Evolutionary conservation across 2,888 invertebrate species (phyloP).

Genomic region (Pristionchus japonicus): DNA sequence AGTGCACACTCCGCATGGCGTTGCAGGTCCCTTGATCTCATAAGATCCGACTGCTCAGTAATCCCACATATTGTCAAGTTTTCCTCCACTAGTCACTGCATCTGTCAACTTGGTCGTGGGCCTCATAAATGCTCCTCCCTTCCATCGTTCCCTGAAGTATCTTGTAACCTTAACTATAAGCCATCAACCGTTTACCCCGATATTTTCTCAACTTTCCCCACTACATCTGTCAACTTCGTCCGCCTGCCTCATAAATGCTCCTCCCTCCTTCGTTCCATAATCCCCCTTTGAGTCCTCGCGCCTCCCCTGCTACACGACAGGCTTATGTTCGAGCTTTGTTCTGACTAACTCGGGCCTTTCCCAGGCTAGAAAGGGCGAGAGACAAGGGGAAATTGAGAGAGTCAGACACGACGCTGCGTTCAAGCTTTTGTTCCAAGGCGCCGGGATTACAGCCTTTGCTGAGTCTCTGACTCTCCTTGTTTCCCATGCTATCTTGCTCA

Average conservation of each 20-base stretch:
- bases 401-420: too few relatives aligned
- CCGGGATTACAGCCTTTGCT: neutral
- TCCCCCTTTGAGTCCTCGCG: neutral
- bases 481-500: neutral
- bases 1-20: too few relatives aligned
- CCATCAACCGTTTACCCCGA: neutral
- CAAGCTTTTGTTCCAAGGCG: too few relatives aligned
- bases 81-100: too few relatives aligned
- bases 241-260: neutral
- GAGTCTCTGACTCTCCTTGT: too few relatives aligned
- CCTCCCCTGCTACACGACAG: neutral
- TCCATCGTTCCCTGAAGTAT: neutral
- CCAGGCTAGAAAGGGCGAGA: neutral
- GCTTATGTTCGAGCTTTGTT: conserved; percentile 44
- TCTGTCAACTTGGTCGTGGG: neutral
- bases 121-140: neutral
- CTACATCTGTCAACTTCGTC: neutral
- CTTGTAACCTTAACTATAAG: neutral
- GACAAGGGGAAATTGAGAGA: neutral
- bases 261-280: conserved; percentile 24
- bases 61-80: too few relatives aligned
- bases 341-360: neutral
- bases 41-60: too few relatives aligned
- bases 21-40: too few relatives aligned
- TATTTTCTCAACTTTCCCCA: neutral